A percentile compares a stretch with the other conserved stretches of the same genome.
Evolutionary conservation across 2,888 invertebrate species (phyloP).

Genomic region (Rhyacophila evoluta): DNA sequence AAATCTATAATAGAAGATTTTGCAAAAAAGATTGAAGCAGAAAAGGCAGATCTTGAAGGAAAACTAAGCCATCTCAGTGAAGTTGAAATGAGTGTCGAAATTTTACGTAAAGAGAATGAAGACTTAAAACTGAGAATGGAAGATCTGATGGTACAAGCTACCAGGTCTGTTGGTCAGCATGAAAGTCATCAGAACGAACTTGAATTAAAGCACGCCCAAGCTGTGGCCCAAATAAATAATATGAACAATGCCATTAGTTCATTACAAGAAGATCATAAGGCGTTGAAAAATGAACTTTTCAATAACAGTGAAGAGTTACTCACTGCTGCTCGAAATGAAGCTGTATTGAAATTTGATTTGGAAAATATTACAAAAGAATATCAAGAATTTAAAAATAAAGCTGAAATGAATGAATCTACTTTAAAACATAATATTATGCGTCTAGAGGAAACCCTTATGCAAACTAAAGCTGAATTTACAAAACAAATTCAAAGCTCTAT

Average conservation of each 20-base stretch:
- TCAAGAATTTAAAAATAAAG: conserved; percentile 54
- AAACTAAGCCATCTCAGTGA: conserved; percentile 60
- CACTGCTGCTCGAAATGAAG: background rate
- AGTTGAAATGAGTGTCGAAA: conserved; percentile 54
- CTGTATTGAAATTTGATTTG: background rate
- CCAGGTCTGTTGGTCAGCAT: background rate
- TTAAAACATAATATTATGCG: background rate
- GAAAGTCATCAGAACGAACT: background rate
- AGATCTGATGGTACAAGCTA: conserved; percentile 20
- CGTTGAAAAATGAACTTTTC: background rate
- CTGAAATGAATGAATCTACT: conserved; percentile 37
- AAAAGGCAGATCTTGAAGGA: conserved; percentile 60
- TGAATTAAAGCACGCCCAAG: background rate
- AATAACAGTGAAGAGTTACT: conserved; percentile 1
- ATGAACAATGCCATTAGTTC: background rate
- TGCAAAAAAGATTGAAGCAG: conserved; percentile 59
- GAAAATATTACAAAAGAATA: conserved; percentile 29
- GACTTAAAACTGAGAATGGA: conserved; percentile 31
- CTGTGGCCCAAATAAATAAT: background rate
- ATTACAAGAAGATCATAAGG: background rate
- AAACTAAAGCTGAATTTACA: background rate
- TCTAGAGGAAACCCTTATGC: background rate
- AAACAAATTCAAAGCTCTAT: background rate
- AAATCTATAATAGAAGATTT: conserved; percentile 56
- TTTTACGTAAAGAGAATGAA: conserved; percentile 57